Base-by-base conservation (phyloP, 2,888 invertebrate species). In the Coleophora flavipennella region DNA sequence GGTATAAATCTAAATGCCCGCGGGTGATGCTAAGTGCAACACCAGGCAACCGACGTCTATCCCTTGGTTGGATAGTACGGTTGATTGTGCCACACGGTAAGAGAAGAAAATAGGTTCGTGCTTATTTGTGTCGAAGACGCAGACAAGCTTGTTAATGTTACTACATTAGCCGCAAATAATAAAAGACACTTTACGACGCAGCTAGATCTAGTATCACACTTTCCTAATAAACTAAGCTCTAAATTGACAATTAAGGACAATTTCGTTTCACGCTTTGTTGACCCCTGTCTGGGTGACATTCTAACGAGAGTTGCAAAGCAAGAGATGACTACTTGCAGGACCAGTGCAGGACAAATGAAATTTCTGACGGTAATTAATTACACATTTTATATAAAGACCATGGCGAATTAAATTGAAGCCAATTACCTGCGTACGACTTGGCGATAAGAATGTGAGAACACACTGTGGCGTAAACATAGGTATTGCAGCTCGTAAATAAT, bases 221-320 rank as follows among this genome's bases (percentile, higher is more conserved):
- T 72, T 69, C 65, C 58, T 58, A 48, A 41, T 45, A 47, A 53
- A 55, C 13, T 59, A 49, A 57, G 51, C 51, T 55, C 63, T 71
- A 76, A 79, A 74, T 73, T 62, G 58, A 60, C 67, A 79, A 83
- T 83, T 81, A 65, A 69, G 79, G 72, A 62, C 80, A 83, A 79
- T 81, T 77, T 72, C 58, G 72, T 59, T 63, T 20, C 3, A 20
- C 6, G 20, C 20, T 20, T 3, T 20, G 20, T 20, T 20, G 20
- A 20, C 20, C 61, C 50, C 62, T 69, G 63, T 57, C 57, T 58
- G 63, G 51, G 20, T 20, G 20, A 4, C 20, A 20, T 20, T 20
- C 53, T 41, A 43, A 25, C 67, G 71, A 74, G 71, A 75, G 69
- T 63, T 73, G 72, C 75, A 73, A 57, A 55, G 47, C 20, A 55